Base-by-base conservation (phyloP, 1,140 invertebrate genomes). In the Neotoxoptera formosana region DNA sequence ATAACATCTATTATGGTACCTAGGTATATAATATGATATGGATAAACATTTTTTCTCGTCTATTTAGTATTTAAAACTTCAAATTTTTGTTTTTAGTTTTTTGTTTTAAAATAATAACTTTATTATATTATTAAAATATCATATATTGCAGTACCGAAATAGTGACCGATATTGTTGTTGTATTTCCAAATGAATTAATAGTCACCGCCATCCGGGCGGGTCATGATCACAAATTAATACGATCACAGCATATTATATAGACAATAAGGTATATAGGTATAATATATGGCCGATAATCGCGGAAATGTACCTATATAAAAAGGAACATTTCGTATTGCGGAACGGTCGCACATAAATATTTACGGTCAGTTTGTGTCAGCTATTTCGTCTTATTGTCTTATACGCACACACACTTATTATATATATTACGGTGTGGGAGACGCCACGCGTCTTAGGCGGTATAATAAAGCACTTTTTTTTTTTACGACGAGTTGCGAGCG, bases 371-470 rank as follows among this genome's bases (percentile, higher is more conserved):
- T 76, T 76, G 60, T 76, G 60, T 76, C n/a, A 14, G 30, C 60
- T 76, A 76, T 76, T 76, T 76, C 60, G n/a, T 76, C 60, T n/a
- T n/a, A 76, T 76, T 76, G 60, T 76, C 60, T 76, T 76, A 76
- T 67, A 14, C 11, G 30, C 30, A 67, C 25, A 30, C 56, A 30
- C 30, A 30, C 11, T n/a, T 2, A 60, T 20, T 23, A 67, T n/a
- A 67, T 67, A n/a, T 76, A 76, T 76, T 76, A 76, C 30, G 4
- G n/a, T 76, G n/a, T 76, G n/a, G 60, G 17, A 76, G 60, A 76
- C 60, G 60, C 60, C 60, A 76, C 60, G 60, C 60, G 14, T 76
- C 60, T 76, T n/a, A 8, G 23, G 23, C 36, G 23, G 36, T 25
- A 86, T 36, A n/a, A 76, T 76, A 76, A 76, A n/a, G 11, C 23